Base-by-base conservation (phyloP, 2,113 vertebrate genomes). In the Patagioenas fasciata region DNA sequence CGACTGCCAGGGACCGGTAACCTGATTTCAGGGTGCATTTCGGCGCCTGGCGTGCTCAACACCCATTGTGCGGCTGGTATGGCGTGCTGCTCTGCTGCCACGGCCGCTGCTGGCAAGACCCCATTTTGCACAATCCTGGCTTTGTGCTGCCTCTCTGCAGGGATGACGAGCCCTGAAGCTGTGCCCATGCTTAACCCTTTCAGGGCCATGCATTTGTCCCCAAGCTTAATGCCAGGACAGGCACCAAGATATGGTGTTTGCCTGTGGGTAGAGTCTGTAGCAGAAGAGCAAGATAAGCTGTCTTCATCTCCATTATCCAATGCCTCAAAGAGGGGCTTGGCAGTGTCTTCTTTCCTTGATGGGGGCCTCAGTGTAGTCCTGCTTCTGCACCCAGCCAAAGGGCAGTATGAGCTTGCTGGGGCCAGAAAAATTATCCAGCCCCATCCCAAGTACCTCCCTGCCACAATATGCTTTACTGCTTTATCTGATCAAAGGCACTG, bases 91-190 rank as follows among this genome's bases (percentile, higher is more conserved):
- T 94, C 79, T 89, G 86, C 95, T 53, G 72, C 74, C 7, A 2
- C 2, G 6, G 66, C 80, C 0, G 23, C 78, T 65, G 31, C 80
- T 94, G 93, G 92, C 97, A 94, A 91, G 93, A 93, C 87, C 89
- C 69, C 64, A 8, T 96, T 95, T 95, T 91, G 96, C 80, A 97
- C 97, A 97, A 96, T 97, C 92, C 93, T 72, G 66, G 93, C 97
- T 97, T 97, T 97, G 97, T 97, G 88, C 61, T 94, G 94, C 81
- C 67, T 84, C 74, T 91, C 66, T 42, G 75, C 86, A 24, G 86
- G 75, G 83, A 91, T 70, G 90, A 85, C 2, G 20, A 93, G 92
- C 78, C 82, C 94, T 61, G 86, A 86, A 89, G 72, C 93, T 20
- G 83, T 95, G 92, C 88, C 62, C n/a, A 38, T 0, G 5, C 26